Conservation (phyloP, 2,113 vertebrate species). For the Pionites leucogaster region DNA sequence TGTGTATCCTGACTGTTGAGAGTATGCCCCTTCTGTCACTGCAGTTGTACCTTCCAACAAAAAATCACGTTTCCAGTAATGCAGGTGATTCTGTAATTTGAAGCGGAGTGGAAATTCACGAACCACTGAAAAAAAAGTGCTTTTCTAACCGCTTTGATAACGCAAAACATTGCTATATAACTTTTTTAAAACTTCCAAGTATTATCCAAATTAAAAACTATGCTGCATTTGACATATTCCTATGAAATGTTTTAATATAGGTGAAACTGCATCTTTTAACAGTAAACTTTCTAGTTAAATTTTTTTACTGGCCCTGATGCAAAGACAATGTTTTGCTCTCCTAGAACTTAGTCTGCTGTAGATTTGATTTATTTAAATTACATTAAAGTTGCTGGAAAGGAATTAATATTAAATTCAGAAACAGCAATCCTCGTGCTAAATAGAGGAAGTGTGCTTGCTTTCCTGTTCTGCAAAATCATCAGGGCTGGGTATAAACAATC, state of each 20-base stretch:
- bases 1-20: neutral
- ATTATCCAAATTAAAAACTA: neutral
- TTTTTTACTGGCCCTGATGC: neutral
- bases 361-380: conserved; percentile 24
- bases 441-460: neutral
- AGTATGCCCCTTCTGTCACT: neutral
- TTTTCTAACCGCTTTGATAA: neutral
- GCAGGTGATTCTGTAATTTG: neutral
- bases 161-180: neutral
- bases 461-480: neutral
- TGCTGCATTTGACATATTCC: neutral
- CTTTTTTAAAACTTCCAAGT: neutral
- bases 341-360: neutral
- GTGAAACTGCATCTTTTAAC: neutral
- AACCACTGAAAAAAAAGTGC: neutral
- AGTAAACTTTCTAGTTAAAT: neutral
- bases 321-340: neutral
- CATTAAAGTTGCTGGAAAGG: conserved; percentile 3
- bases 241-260: neutral
- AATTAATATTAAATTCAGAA: conserved; percentile 21
- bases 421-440: neutral
- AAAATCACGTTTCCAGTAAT: neutral
- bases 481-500: neutral
- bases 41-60: neutral
- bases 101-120: neutral